Percentiles rank a stretch among this genome's conserved stretches.
phyloP scores from a whole-genome alignment of 1,140 invertebrate species.

The Cheumatopsyche charites region DNA sequence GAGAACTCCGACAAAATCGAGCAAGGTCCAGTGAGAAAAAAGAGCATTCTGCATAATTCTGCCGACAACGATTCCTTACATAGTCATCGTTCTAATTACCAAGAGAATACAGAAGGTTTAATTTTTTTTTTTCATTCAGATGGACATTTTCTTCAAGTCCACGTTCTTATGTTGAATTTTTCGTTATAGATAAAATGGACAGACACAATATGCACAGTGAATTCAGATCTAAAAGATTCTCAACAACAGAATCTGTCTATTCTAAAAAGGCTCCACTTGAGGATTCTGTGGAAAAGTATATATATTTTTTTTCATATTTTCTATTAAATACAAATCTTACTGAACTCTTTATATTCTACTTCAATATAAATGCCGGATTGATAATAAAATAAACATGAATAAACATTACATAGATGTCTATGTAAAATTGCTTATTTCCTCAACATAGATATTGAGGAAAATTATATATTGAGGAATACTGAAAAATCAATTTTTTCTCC shows the following conservation, averaged over 20 bases:
- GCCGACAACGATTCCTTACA: slow-evolving; percentile 44
- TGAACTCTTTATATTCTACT: too few species aligned
- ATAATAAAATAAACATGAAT: too few species aligned
- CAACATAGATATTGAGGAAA: too few species aligned
- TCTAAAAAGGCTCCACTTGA: slow-evolving; percentile 41
- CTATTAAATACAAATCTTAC: too few species aligned
- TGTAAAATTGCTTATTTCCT: too few species aligned
- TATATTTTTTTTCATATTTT: background rate
- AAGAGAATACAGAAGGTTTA: slow-evolving; percentile 29
- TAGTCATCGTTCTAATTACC: slow-evolving; percentile 42
- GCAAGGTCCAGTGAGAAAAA: slow-evolving; percentile 65
- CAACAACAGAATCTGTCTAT: slow-evolving; percentile 43
- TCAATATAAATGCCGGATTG: too few species aligned
- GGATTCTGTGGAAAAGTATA: slow-evolving; percentile 39
- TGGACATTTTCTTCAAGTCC: background rate
- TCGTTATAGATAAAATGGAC: slow-evolving; percentile 41
- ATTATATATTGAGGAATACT: too few species aligned
- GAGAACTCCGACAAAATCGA: slow-evolving; percentile 52
- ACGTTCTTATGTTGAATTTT: slow-evolving; percentile 8
- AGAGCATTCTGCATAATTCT: slow-evolving; percentile 68
- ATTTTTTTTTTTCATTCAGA: background rate
- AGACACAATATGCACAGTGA: slow-evolving; percentile 38
- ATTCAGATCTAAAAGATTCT: slow-evolving; percentile 44
- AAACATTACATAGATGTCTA: too few species aligned
- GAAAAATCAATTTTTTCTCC: too few species aligned